Percentiles rank a stretch among this genome's conserved stretches.
Conservation (phyloP, 2,888 invertebrate species). For the Nephrotoma guestfalica region DNA sequence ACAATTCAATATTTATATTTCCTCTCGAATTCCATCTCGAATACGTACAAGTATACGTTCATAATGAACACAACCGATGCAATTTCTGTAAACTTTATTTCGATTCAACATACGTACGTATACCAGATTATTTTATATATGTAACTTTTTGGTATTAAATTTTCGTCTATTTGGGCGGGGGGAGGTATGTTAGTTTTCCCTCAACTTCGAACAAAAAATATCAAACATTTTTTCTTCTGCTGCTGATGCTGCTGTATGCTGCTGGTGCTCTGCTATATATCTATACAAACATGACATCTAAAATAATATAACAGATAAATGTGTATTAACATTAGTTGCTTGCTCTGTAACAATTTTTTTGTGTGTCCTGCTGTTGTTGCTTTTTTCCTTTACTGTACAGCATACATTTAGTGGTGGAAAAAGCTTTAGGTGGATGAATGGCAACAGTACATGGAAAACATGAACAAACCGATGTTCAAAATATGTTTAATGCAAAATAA, state of each 20-base stretch:
- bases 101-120: neutral
- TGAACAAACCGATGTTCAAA: neutral
- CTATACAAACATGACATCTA: neutral
- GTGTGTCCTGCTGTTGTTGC: neutral
- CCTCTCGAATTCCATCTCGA: neutral
- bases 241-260: neutral
- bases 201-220: neutral
- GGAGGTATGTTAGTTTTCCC: neutral
- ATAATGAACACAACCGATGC: neutral
- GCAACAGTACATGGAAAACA: neutral
- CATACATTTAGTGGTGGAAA: neutral
- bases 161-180: neutral
- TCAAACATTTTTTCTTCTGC: neutral
- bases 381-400: neutral
- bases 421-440: neutral
- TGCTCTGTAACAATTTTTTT: neutral
- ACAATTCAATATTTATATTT: neutral
- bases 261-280: neutral
- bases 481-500: neutral
- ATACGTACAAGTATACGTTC: neutral
- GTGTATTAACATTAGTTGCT: neutral
- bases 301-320: neutral
- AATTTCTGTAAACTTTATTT: neutral
- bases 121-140: neutral
- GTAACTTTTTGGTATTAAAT: neutral